Base-by-base conservation (phyloP, 2,888 invertebrate species). In the Tachystola acroxantha region DNA sequence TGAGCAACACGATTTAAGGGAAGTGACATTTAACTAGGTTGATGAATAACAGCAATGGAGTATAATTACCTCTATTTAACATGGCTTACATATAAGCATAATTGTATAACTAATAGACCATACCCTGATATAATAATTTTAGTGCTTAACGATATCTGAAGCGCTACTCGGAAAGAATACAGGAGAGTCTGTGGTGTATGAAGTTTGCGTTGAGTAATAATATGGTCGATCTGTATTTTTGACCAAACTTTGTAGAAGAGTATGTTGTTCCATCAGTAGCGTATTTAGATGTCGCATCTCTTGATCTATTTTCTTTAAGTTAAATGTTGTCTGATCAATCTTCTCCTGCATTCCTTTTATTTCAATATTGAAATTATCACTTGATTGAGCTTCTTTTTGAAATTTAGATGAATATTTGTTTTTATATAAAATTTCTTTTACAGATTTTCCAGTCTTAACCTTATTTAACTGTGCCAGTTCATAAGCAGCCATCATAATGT, bases 401-500 rank as follows among this genome's bases (percentile, higher is more conserved):
- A 89, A 84, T 56, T 89, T 89, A 36, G 91, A 90, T 34, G 89
- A 89, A 45, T 87, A 89, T 28, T 89, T 89, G 37, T 90, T 89
- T 31, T 86, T 81, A 73, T 89, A 50, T 64, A 90, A 37, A 67
- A 89, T 57, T 74, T 89, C 90, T 52, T 90, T 90, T 0, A 91
- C 89, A 1, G 92, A 91, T 45, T 89, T 86, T 0, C 91, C 91
- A 27, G 91, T 88, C 40, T 91, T 90, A 38, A 91, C 81, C 92
- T 34, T 32, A 10, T 32, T 32, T 22, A 32, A 22, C 6, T 32
- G 32, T 1, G 94, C 95, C 30, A 95, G 92, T 53, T 94, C 93
- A 50, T 94, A 93, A 0, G 94, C 95, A 1, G 93, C 91, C 82
- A 92, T 91, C 65, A 95, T 89, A 38, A 95, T 92, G 38, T 94